Base-by-base conservation (phyloP, 2,888 invertebrate species). In the Odontomyia ornata region DNA sequence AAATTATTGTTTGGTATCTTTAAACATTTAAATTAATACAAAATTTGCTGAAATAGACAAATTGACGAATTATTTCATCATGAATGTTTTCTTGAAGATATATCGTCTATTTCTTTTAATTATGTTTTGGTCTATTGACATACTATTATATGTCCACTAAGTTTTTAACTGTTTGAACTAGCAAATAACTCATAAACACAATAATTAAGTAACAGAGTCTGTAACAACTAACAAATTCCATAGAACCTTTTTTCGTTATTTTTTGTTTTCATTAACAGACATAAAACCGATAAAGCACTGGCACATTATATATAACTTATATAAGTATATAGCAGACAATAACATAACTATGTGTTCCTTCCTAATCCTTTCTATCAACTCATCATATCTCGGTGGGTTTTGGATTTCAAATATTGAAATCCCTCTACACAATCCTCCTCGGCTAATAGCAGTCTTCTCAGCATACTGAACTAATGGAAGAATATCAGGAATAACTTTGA, bases 271-370 rank as follows among this genome's bases (percentile, higher is more conserved):
- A 43, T 76, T 47, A 76, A 76, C 77, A 77, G 76, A 47, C 75
- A 77, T 75, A 76, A 77, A 77, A 75, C 77, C 71, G 67, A 76
- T 75, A 77, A 77, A 77, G 77, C 77, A 76, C 77, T 75, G 76
- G 77, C 73, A 73, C 73, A 73, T 43, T 60, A 18, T 73, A 21
- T 23, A 36, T 36, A 56, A 56, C 69, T 69, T 69, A 69, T 46
- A 11, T 43, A 25, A 25, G 69, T 69, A 36, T 18, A 21, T 65
- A 47, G 69, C 47, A 7, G 36, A 57, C 52, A 36, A 18, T 43
- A 43, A 73, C 36, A 36, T 43, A 73, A 73, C 57, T 36, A 21
- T 73, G 1, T 30, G 18, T 60, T 72, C 18, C 46, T 27, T 43
- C 57, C n/a, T 47, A 23, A 11, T 25, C 46, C 25, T 5, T 36